Conservation (phyloP, 37 sponge, comb jelly and placozoan species). For the Haliclona indistincta region DNA sequence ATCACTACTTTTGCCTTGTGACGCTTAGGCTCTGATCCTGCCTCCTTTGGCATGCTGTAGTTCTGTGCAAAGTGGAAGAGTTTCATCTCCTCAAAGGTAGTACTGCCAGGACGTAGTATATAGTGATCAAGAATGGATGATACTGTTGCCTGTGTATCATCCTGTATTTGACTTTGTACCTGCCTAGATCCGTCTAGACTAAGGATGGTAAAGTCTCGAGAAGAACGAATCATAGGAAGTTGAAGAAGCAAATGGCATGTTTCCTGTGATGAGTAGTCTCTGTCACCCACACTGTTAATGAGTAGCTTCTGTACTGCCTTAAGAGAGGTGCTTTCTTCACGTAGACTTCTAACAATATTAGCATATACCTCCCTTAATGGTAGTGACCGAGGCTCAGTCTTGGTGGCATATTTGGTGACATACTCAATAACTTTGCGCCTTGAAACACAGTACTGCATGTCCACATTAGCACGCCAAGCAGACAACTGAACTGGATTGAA, state of each 20-base stretch:
- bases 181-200: conserved; percentile 43
- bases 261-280: conserved; percentile 41
- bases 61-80: conserved; percentile 21
- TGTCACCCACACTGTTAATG: conserved; percentile 39
- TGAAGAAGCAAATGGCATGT: conserved; percentile 51
- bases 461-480: conserved; percentile 61
- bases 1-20: conserved; percentile 25
- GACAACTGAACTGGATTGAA: conserved; percentile 55
- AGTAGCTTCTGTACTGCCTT: conserved; percentile 25
- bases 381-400: conserved; percentile 39
- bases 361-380: conserved; percentile 23
- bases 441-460: conserved; percentile 60
- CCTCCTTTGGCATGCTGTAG: conserved; percentile 29
- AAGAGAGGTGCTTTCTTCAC: conserved; percentile 22
- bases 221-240: conserved; percentile 28
- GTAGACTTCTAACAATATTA: conserved; percentile 9
- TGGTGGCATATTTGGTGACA: conserved; percentile 55
- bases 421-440: conserved; percentile 25
- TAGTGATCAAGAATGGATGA: conserved; percentile 1
- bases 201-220: conserved; percentile 30
- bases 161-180: conserved; percentile 4
- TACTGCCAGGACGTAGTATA: background rate
- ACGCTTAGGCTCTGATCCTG: background rate
- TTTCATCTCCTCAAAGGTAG: conserved; percentile 23
- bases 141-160: conserved; percentile 1